Conservation (phyloP, 1,140 invertebrate species). For the Hypothenemus hampei region DNA sequence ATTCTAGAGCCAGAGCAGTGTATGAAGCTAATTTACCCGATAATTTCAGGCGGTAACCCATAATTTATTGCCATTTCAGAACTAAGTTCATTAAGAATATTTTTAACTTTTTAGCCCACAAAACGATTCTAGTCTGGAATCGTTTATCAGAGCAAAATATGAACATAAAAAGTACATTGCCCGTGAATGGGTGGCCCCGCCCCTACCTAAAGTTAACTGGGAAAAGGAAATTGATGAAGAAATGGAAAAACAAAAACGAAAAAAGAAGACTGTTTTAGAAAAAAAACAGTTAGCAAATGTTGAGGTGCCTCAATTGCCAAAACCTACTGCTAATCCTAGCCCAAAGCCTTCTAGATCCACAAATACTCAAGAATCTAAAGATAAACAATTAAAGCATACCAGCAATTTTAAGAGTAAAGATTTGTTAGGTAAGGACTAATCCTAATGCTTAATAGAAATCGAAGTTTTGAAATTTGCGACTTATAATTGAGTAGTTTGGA, state of each 20-base stretch:
- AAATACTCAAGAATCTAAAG: slow-evolving; percentile 43
- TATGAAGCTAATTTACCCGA: slow-evolving; percentile 97
- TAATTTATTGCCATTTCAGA: neutral
- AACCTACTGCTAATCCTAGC: slow-evolving; percentile 59
- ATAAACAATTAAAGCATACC: slow-evolving; percentile 41
- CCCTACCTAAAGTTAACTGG: slow-evolving; percentile 76
- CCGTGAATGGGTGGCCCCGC: slow-evolving; percentile 88
- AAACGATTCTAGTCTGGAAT: slow-evolving; percentile 88
- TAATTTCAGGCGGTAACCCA: slow-evolving; percentile 56
- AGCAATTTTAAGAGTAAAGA: slow-evolving; percentile 17
- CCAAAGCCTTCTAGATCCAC: slow-evolving; percentile 60
- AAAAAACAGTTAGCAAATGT: slow-evolving; percentile 48
- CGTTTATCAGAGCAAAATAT: slow-evolving; percentile 96
- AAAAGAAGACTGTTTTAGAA: slow-evolving; percentile 58
- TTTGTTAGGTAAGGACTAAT: slow-evolving; percentile 48
- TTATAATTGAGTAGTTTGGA: neutral
- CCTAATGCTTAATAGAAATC: too few relatives aligned
- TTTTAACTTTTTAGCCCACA: slow-evolving; percentile 63
- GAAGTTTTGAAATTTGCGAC: too few relatives aligned
- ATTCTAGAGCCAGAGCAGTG: slow-evolving; percentile 91
- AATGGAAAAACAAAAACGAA: slow-evolving; percentile 71
- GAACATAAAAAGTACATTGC: slow-evolving; percentile 98
- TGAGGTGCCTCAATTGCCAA: slow-evolving; percentile 54
- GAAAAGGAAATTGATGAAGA: slow-evolving; percentile 86
- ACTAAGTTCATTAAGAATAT: neutral